phyloP scores from a whole-genome alignment of 2,113 vertebrate genomes.

The Zootoca vivipara region DNA sequence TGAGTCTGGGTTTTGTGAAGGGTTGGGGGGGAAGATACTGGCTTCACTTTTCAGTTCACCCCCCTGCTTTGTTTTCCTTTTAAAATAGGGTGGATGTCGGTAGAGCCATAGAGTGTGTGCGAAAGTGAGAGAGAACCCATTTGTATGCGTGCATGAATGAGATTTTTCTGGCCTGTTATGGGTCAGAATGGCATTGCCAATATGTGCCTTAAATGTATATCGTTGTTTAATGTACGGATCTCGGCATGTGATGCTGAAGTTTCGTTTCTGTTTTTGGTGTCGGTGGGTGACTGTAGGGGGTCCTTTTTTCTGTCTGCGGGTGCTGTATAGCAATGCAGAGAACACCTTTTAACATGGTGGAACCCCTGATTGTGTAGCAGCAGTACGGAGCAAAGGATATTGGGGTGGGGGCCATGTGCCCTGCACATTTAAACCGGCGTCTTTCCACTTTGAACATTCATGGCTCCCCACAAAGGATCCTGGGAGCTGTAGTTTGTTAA shows the following conservation, averaged over 20 bases:
- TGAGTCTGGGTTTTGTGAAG: background rate
- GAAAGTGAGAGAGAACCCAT: too few relatives aligned
- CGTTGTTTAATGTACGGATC: background rate
- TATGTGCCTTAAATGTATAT: slow-evolving; percentile 29
- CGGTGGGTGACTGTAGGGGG: too few relatives aligned
- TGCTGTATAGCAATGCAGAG: background rate
- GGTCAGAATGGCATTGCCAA: background rate
- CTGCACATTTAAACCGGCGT: too few relatives aligned
- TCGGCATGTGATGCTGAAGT: background rate
- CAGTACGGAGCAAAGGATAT: background rate
- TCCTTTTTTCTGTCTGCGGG: background rate
- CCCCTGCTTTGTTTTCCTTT: background rate
- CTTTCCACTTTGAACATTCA: too few relatives aligned
- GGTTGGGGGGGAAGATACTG: background rate
- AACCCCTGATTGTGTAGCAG: too few relatives aligned
- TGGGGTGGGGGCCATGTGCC: too few relatives aligned
- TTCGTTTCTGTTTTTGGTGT: background rate
- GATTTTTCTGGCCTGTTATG: background rate
- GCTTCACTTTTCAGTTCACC: background rate
- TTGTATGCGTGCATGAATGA: background rate
- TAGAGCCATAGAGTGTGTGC: background rate
- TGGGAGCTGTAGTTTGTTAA: too few relatives aligned
- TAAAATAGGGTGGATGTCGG: background rate
- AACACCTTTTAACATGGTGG: background rate
- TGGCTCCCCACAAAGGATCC: too few relatives aligned